Percentiles rank a stretch among this genome's conserved stretches.
Evolutionary conservation across 2,888 invertebrate genomes (phyloP).

Genomic region (Drosophila limbata): DNA sequence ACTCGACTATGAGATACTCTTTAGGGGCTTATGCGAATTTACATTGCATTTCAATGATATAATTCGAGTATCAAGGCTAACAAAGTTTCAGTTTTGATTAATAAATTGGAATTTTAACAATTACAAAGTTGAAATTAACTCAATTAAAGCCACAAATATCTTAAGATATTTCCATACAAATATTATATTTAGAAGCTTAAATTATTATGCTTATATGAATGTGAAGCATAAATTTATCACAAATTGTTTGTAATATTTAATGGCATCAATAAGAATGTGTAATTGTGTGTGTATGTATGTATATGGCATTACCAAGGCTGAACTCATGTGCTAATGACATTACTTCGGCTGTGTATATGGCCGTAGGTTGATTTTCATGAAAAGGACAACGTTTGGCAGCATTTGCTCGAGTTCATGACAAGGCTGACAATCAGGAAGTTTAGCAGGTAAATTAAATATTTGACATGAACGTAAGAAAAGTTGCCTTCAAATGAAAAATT

Average conservation of each 20-base stretch:
- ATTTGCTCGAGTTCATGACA: neutral
- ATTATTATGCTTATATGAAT: neutral
- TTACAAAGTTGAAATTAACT: neutral
- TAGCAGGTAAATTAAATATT: neutral
- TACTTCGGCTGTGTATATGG: neutral
- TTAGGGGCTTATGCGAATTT: neutral
- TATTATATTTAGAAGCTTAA: neutral
- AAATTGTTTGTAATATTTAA: neutral
- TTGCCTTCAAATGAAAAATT: no score
- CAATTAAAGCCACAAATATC: neutral
- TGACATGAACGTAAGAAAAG: neutral
- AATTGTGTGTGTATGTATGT: neutral
- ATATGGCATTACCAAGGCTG: neutral
- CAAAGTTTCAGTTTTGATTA: neutral
- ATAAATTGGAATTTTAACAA: neutral
- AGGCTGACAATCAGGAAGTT: neutral
- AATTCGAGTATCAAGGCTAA: neutral
- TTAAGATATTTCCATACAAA: neutral
- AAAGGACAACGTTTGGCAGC: neutral
- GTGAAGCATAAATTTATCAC: neutral
- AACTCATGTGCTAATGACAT: conserved; percentile 6
- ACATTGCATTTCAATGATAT: neutral
- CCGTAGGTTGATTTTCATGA: neutral
- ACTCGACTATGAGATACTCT: neutral
- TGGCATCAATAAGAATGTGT: neutral